Evolutionary conservation across 2,888 invertebrate species (phyloP).

Genomic region (Drosophila crucigera): DNA sequence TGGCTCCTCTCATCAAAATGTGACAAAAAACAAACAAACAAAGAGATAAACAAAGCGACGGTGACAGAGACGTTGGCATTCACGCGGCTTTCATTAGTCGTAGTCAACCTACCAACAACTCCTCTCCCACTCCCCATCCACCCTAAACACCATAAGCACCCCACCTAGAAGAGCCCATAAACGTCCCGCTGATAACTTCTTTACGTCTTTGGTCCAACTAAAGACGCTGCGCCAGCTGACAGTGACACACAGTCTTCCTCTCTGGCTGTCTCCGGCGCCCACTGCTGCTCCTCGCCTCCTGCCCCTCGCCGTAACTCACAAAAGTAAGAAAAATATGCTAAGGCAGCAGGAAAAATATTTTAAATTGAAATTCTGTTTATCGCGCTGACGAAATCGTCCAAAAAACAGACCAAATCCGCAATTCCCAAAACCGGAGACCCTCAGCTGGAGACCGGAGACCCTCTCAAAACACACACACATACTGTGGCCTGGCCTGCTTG

Average conservation of each 20-base stretch:
- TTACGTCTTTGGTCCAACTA: constrained; percentile 61
- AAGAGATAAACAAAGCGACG: constrained; percentile 56
- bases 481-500: constrained; percentile 42
- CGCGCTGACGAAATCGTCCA: constrained; percentile 63
- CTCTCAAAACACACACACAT: neutral
- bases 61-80: constrained; percentile 55
- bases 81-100: constrained; percentile 63
- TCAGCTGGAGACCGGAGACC: neutral
- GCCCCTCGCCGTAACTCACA: neutral
- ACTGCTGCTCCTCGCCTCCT: neutral
- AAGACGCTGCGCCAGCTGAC: constrained; percentile 43
- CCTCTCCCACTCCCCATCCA: neutral
- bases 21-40: constrained; percentile 62
- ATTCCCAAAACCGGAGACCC: constrained; percentile 9
- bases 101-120: constrained; percentile 24
- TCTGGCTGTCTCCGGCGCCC: neutral
- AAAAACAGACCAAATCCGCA: constrained; percentile 32
- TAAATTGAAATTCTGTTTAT: constrained; percentile 81
- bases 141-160: neutral
- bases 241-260: constrained; percentile 9
- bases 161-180: constrained; percentile 53
- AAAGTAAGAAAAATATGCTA: constrained; percentile 66
- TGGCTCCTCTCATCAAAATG: constrained; percentile 61
- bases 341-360: constrained; percentile 75
- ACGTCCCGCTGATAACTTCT: constrained; percentile 75